Conservation (phyloP, 2,888 invertebrate genomes). For the Noctua fimbriata region DNA sequence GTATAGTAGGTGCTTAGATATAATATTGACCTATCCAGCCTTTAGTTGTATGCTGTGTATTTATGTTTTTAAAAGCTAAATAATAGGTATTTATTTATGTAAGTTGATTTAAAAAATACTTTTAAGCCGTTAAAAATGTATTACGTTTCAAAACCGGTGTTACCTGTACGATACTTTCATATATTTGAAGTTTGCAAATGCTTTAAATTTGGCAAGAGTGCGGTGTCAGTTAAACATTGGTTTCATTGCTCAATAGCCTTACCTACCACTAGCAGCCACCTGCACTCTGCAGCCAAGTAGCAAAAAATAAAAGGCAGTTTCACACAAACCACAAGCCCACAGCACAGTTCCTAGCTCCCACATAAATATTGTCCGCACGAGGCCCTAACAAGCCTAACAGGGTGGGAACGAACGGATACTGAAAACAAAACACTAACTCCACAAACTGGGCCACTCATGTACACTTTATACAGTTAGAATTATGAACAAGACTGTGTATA, state of each 20-base stretch:
- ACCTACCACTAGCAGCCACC: background rate
- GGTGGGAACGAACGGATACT: constrained; percentile 7
- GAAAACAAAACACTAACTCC: constrained; percentile 48
- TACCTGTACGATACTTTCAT: background rate
- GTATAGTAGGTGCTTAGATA: background rate
- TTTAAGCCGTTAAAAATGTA: background rate
- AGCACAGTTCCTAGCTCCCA: background rate
- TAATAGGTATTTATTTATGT: background rate
- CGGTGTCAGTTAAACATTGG: background rate
- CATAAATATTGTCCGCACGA: constrained; percentile 4
- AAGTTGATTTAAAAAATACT: background rate
- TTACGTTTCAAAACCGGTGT: background rate
- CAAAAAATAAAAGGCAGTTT: background rate
- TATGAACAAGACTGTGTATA: constrained; percentile 62
- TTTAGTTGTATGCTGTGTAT: background rate
- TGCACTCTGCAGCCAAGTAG: background rate
- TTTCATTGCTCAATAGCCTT: background rate
- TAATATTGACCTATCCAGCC: background rate
- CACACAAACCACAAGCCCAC: background rate
- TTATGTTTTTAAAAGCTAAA: background rate
- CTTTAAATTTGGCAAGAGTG: background rate
- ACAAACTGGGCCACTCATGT: constrained; percentile 56
- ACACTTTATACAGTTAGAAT: constrained; percentile 38
- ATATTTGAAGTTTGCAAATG: background rate
- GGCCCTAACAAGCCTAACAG: constrained; percentile 10